Base-by-base conservation (phyloP, 2,797 vertebrate species). In the Coregonus ussuriensis region DNA sequence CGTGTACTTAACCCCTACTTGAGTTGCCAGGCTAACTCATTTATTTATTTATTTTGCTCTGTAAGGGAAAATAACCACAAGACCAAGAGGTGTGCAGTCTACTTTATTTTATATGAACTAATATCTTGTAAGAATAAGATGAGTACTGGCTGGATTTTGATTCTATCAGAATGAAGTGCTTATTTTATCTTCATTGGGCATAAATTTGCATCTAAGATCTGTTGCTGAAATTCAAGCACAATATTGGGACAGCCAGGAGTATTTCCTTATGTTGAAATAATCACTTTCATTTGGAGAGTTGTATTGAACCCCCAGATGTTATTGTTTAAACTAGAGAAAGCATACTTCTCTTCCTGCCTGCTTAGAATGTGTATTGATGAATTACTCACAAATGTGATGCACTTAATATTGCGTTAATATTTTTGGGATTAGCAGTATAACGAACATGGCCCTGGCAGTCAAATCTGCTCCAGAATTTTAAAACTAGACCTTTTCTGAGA, bases 31-130 rank as follows among this genome's bases (percentile, higher is more conserved):
- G 88, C 84, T 70, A 86, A 86, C 86, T 80, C 2, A 9, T 82
- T 87, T 89, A 86, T 89, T 84, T 88, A 66, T 88, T 89, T 66
- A 37, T 87, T 85, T 92, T 74, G 68, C 72, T 90, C 80, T 91
- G 81, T 88, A 95, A 96, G 92, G 94, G 85, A 91, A 94, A 92
- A 25, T 1, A 25, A 91, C 90, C 92, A 94, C 93, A 90, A 79
- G 82, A 90, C 35, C 71, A 56, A 87, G 84, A 91, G 79, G 87
- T 93, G 89, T 91, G 85, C 91, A 89, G 93, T 95, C 92, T 94
- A 92, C 88, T 94, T 93, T 88, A 83, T 92, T 87, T 92, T 94
- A 83, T 92, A 92, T 87, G 86, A 91, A 81, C 76, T 86, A 74
- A 79, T 85, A 79, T 88, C 11, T 85, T 81, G 77, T 85, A 72